Conservation (phyloP, 2,113 vertebrate species). For the Corythornis madagascariensis region DNA sequence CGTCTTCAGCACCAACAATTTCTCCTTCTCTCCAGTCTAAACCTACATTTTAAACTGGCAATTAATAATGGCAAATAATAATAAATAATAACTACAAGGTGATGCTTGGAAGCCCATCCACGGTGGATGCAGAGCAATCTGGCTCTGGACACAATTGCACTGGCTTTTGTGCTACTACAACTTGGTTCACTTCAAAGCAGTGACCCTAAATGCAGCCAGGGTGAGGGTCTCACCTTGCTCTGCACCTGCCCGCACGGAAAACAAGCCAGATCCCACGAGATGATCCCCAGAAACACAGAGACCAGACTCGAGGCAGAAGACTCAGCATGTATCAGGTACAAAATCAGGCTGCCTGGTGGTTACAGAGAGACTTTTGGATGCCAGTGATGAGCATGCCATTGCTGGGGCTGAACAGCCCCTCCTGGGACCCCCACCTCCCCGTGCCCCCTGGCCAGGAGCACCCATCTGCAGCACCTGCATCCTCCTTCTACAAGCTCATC, state of each 20-base stretch:
- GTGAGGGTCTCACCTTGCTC: not conserved
- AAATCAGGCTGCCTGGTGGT: not conserved
- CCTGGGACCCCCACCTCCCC: not conserved
- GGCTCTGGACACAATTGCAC: rapidly evolving
- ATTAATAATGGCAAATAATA: no score
- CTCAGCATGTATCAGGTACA: rapidly evolving
- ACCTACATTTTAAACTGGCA: no score
- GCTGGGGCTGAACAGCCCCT: not conserved
- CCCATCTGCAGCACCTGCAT: not conserved
- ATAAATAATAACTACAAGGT: not conserved
- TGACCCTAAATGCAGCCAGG: not conserved
- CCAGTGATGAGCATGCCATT: not conserved
- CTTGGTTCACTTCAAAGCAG: not conserved
- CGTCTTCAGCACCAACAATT: no score
- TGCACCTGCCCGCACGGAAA: not conserved
- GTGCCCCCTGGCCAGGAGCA: not conserved
- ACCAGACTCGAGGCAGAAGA: not conserved
- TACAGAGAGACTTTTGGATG: not conserved
- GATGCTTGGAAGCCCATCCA: not conserved
- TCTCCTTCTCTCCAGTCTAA: no score
- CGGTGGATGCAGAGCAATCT: not conserved
- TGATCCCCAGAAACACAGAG: not conserved
- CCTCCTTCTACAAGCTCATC: not conserved
- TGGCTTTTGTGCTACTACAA: rapidly evolving
- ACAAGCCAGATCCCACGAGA: not conserved